Evolutionary conservation across 92 coral and sea anemone species (phyloP), one percentile per base, ranked within the genome.

Genomic region (Micromussa lordhowensis): DNA sequence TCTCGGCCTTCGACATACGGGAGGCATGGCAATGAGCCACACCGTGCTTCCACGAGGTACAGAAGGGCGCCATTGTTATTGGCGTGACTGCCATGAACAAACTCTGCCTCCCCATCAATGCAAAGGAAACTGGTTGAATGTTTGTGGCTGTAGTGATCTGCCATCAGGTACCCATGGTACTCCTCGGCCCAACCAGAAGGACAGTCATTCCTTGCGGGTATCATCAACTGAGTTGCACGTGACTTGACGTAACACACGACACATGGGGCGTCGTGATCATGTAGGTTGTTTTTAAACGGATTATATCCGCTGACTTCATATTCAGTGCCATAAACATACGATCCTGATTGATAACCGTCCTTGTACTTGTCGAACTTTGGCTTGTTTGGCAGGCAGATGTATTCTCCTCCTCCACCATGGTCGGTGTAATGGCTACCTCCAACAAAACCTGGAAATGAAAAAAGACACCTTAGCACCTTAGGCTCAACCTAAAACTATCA

Each of bases 121-220:
- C 98, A 95, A 28, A 95, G 83, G 82, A 69, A 95, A 31, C 77
- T 87, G 21, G 88, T 82, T 22, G 88, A 53, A 29, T 90, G 89
- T 57, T 80, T 82, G 89, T 95, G 95, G 77, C 26, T 59, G 40
- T 86, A 36, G 66, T 82, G 79, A 57, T 15, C 94, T 18, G 95
- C 61, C 98, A 93, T 95, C 55, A 95, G 88, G 63, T 95, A 92
- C 59, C 98, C 98, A 73, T 91, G 84, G 79, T 95, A 95, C 92
- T 95, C 94, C 73, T 88, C 84, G 57, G 73, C 63, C 84, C 72
- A 77, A 9, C 53, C 57, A 51, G 69, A 75, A 36, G 87, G 40
- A 85, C 87, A 51, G 85, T 77, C 51, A 92, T 92, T 80, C 96
- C 96, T 49, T 38, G 84, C 84, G 74, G 94, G 96, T 38, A 89